Evolutionary conservation across 2,113 vertebrate species (phyloP), one percentile per base, ranked within the genome.

Genomic region (Odobenus rosmarus): DNA sequence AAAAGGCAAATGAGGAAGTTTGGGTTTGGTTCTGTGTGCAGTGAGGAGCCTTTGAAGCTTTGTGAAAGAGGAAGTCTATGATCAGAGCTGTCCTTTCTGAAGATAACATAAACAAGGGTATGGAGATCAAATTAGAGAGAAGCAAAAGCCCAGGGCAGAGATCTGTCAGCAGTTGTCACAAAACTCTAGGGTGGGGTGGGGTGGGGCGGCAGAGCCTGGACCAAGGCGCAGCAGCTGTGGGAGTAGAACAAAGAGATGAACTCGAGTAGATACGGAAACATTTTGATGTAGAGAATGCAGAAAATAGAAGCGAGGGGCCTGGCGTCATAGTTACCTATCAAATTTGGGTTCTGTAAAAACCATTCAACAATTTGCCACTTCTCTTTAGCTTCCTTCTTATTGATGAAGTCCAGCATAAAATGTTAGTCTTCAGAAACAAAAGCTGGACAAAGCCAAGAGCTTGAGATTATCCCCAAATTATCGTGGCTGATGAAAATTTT

Each of bases 91-190:
- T 86, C 39, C 53, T 92, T 96, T 86, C 82, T 84, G 79, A 74
- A 96, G 59, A 71, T 59, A 92, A 80, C 19, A 95, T 49, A 87
- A 53, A 46, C 23, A n/a, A 26, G 5, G 7, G 18, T 51, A 15
- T 13, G 36, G 62, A 90, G 84, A 88, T 83, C 18, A 87, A 86
- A 93, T 93, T 42, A 71, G 46, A 83, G 72, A 92, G 71, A 97
- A 26, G 33, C 55, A 89, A 96, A 91, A 89, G 46, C 55, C 79
- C 81, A 57, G 72, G 67, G 36, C 67, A 76, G 33, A 92, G 67
- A 86, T 8, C 49, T 36, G 83, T 87, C 74, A 87, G 79, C 51
- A 24, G 4, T 31, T 95, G 77, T 96, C 79, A 96, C 53, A 79
- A 94, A 49, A 81, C 61, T 46, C 72, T 53, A 64, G 62, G 59